Evolutionary conservation across 1,140 invertebrate genomes (phyloP).

Genomic region (Sminthurides bifidus): DNA sequence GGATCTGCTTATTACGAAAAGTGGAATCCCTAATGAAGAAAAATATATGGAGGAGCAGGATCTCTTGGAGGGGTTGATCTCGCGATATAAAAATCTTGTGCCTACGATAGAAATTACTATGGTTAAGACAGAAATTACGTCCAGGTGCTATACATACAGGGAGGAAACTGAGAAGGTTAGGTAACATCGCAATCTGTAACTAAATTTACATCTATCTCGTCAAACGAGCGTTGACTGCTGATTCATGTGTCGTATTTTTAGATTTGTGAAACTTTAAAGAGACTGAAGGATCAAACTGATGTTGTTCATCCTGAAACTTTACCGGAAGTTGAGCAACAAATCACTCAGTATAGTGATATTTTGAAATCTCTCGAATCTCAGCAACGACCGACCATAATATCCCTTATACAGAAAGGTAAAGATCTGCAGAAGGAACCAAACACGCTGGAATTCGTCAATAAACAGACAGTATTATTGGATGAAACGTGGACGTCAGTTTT

Average conservation of each 20-base stretch:
- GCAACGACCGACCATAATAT: slow-evolving; percentile 72
- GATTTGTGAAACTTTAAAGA: slow-evolving; percentile 50
- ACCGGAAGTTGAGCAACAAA: slow-evolving; percentile 58
- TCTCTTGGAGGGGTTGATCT: slow-evolving; percentile 66
- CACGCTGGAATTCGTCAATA: slow-evolving; percentile 69
- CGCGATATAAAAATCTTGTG: slow-evolving; percentile 77
- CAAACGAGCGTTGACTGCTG: not conserved
- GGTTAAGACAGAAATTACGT: slow-evolving; percentile 79
- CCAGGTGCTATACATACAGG: slow-evolving; percentile 80
- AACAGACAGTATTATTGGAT: slow-evolving; percentile 71
- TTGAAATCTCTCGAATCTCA: slow-evolving; percentile 64
- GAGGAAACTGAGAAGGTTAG: slow-evolving; percentile 73
- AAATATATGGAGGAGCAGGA: slow-evolving; percentile 66
- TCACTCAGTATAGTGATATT: slow-evolving; percentile 63
- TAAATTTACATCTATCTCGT: not conserved
- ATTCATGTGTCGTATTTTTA: not conserved
- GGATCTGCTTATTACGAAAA: slow-evolving; percentile 69
- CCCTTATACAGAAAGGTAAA: slow-evolving; percentile 78
- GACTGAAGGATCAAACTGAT: slow-evolving; percentile 53
- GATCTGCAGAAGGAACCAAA: slow-evolving; percentile 72
- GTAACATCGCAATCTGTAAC: not conserved
- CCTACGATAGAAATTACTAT: slow-evolving; percentile 84
- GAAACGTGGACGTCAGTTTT: slow-evolving; percentile 77
- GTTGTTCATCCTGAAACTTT: slow-evolving; percentile 54
- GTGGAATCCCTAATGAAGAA: slow-evolving; percentile 47